Evolutionary conservation across 2,113 vertebrate genomes (phyloP).

Genomic region (Notechis scutatus): DNA sequence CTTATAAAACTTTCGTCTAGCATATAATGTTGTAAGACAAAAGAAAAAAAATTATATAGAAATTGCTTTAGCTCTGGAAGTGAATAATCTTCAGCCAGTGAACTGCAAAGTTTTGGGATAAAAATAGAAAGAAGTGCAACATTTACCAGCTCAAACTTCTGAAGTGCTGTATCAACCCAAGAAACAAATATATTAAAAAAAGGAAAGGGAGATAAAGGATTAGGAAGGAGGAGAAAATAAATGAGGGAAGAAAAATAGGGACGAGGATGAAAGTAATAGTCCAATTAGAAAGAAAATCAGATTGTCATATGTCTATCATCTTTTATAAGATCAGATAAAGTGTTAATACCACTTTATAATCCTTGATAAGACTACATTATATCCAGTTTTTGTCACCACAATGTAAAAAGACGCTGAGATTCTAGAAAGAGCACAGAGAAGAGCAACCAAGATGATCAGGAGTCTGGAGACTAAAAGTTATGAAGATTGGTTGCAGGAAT

Average conservation of each 20-base stretch:
- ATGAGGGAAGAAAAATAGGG: not conserved
- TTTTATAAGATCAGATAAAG: not conserved
- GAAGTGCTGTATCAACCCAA: not conserved
- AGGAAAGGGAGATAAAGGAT: not conserved
- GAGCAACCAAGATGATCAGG: not conserved
- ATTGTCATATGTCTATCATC: not conserved
- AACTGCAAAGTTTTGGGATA: not conserved
- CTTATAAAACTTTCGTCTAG: not conserved
- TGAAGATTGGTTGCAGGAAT: not conserved
- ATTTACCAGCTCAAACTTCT: not conserved
- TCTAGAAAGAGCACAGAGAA: not conserved
- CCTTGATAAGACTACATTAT: no score
- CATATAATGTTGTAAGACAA: not conserved
- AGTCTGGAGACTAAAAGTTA: not conserved
- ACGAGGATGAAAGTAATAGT: not conserved
- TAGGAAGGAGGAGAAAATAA: not conserved
- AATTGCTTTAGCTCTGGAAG: not conserved
- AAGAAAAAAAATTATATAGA: not conserved
- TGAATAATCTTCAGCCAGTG: not conserved
- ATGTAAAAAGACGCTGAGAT: no score
- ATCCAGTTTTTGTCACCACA: no score
- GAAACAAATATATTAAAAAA: not conserved
- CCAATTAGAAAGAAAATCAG: not conserved
- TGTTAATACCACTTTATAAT: no score
- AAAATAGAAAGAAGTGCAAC: not conserved